Conservation (phyloP, 2,113 vertebrate species). For the human region GRCh38 chr2:88839001-88839500, state of each 20-base stretch:
- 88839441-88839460: background rate
- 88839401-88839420: background rate
- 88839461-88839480: background rate
- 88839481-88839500: background rate
- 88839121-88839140: background rate
- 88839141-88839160: background rate
- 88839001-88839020: background rate
- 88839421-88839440: background rate
- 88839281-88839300: background rate
- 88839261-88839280: background rate
- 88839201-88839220: background rate
- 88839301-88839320: background rate
- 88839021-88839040: background rate
- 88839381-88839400: background rate
- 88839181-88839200: background rate
- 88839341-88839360: background rate
- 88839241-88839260: background rate
- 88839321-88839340: background rate
- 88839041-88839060: background rate
- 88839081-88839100: background rate
- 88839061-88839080: background rate
- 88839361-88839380: background rate
- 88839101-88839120: background rate
- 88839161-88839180: too few species aligned
- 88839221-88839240: background rate